Conservation (phyloP, 2,797 vertebrate genomes). For the Spheniscus humboldti region DNA sequence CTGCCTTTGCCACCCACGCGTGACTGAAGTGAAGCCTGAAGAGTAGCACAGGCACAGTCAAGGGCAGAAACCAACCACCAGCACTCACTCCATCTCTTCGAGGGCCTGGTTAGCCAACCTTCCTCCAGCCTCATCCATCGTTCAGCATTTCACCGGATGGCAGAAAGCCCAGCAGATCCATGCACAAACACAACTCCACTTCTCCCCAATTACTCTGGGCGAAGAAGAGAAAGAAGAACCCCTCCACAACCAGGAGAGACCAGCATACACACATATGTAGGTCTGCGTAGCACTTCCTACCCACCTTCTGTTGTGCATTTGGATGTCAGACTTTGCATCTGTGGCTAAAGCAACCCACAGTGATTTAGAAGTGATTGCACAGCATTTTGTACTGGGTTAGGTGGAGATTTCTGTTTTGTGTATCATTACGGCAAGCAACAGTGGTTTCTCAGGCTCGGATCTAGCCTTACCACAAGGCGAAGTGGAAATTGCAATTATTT, state of each 20-base stretch:
- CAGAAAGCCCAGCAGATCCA: background rate
- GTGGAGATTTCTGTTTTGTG: background rate
- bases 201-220: background rate
- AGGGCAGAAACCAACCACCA: background rate
- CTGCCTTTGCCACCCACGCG: accelerated
- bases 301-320: background rate
- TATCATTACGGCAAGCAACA: background rate
- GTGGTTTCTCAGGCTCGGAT: background rate
- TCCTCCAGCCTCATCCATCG: background rate
- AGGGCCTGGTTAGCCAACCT: background rate
- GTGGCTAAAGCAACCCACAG: background rate
- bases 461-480: background rate
- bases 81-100: background rate
- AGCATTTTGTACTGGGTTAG: background rate
- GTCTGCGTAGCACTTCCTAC: background rate
- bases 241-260: background rate
- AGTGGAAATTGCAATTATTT: slow-evolving; percentile 25
- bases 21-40: background rate
- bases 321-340: background rate
- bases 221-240: background rate
- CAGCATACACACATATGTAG: background rate
- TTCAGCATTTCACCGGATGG: accelerated
- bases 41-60: background rate
- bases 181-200: accelerated
- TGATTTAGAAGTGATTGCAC: background rate